phyloP scores from a whole-genome alignment of 2,888 invertebrate genomes.

The Dermolepida albohirtum region DNA sequence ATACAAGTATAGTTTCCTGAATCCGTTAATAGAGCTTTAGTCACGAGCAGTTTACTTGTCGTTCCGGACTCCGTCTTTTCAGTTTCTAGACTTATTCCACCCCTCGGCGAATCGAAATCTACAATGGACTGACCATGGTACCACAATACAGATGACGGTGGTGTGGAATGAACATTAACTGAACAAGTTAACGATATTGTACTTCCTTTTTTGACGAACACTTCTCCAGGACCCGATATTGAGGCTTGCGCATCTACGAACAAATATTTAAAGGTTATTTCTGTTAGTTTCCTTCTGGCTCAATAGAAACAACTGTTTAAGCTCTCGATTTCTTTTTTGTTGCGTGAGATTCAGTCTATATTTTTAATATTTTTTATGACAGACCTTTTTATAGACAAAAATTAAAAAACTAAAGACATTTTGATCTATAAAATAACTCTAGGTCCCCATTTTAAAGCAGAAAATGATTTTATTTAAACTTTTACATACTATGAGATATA shows the following conservation, averaged over 20 bases:
- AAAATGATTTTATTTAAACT: no score
- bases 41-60: constrained; percentile 84
- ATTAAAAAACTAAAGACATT: no score
- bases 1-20: constrained; percentile 93
- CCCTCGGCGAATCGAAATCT: constrained; percentile 85
- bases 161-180: constrained; percentile 87
- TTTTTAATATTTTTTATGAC: no score
- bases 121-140: constrained; percentile 85
- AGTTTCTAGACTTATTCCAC: constrained; percentile 88
- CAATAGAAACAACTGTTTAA: no score
- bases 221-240: constrained; percentile 87
- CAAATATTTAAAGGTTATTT: background rate
- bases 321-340: no score
- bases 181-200: constrained; percentile 90
- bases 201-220: constrained; percentile 90
- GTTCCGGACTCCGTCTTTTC: constrained; percentile 87
- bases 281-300: no score
- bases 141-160: constrained; percentile 84
- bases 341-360: no score
- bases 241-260: constrained; percentile 84
- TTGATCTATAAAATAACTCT: no score
- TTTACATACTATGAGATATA: no score
- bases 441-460: no score
- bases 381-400: no score
- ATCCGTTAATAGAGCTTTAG: constrained; percentile 85